phyloP scores from a whole-genome alignment of 2,888 invertebrate species.

The Stegana nigrithorax region DNA sequence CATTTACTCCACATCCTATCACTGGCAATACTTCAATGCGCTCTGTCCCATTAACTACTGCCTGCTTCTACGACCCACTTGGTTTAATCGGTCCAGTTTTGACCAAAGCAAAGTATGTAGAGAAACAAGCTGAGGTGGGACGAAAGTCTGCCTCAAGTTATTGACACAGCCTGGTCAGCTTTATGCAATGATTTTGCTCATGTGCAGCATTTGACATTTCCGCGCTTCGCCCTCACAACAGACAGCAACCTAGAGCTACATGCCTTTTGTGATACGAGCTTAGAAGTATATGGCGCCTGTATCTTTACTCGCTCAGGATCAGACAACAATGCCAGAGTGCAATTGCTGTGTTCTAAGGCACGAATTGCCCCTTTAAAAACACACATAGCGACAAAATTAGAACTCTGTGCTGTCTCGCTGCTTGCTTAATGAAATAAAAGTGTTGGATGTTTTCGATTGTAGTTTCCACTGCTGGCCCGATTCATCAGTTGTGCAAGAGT shows the following conservation, averaged over 20 bases:
- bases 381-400: background rate
- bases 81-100: too few relatives aligned
- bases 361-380: background rate
- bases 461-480: background rate
- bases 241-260: background rate
- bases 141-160: too few relatives aligned
- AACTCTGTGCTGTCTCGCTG: background rate
- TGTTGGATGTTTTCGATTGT: background rate
- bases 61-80: background rate
- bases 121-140: too few relatives aligned
- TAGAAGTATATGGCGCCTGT: background rate
- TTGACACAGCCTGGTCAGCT: too few relatives aligned
- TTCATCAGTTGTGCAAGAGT: too few relatives aligned
- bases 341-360: background rate
- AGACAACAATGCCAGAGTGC: background rate
- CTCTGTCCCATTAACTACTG: background rate
- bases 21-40: background rate
- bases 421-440: background rate
- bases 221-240: background rate
- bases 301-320: background rate
- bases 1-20: background rate
- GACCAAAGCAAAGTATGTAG: too few relatives aligned
- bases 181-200: too few relatives aligned
- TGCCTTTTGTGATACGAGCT: slow-evolving; percentile 1
- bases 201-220: too few relatives aligned